Conservation (phyloP, 2,888 invertebrate species). For the Apamea sordens region DNA sequence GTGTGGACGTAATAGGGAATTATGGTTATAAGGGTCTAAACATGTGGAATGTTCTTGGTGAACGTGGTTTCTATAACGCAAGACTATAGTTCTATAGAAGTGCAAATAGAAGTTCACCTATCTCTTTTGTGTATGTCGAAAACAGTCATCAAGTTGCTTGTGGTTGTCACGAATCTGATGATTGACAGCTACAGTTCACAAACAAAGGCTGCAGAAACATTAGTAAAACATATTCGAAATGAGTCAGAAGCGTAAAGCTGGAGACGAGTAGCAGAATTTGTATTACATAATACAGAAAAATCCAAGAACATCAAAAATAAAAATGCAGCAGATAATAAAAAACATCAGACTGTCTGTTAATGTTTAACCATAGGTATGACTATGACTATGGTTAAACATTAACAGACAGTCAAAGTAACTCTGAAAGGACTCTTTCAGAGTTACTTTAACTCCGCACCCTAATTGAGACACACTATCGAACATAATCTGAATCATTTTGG, state of each 20-base stretch:
- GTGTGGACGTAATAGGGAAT: slow-evolving; percentile 21
- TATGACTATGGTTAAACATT: no score
- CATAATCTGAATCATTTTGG: no score
- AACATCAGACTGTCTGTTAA: background rate
- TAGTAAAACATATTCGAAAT: background rate
- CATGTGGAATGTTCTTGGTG: background rate
- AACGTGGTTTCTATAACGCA: background rate
- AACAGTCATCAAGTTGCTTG: background rate
- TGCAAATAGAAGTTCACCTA: no score
- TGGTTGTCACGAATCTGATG: background rate
- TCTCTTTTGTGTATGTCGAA: no score
- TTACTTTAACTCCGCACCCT: no score
- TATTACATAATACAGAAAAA: no score
- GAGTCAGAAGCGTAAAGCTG: background rate
- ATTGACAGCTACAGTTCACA: background rate
- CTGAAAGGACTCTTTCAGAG: no score
- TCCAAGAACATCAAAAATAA: background rate
- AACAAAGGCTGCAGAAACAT: background rate
- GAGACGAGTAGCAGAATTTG: background rate
- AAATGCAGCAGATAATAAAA: background rate
- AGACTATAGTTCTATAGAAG: background rate
- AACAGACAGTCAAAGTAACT: no score
- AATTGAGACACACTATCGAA: no score
- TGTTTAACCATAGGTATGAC: no score
- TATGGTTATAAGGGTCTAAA: background rate